Evolutionary conservation across 2,888 invertebrate genomes (phyloP), one percentile per base, ranked within the genome.

Genomic region (Hirtodrosophila alboralis): DNA sequence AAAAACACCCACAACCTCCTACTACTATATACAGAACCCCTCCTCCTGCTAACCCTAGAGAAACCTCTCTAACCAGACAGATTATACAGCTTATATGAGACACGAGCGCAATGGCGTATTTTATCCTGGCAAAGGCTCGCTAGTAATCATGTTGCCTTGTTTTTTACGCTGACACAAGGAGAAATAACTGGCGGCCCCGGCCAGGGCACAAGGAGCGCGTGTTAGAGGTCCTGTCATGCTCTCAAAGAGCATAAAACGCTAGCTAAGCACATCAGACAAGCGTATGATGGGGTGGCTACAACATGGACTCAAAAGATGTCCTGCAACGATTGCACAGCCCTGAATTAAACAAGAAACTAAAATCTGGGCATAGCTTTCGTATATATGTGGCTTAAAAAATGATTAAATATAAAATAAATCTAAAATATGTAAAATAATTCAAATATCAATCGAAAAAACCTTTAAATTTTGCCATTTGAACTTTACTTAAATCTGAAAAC

Each of bases 161-260:
- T 43, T 64, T 76, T 81, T 48, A 59, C n/a, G 79, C 83, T 83
- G 83, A 79, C 83, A 79, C 65, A 79, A 58, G 74, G 27, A 61
- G 48, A 67, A 76, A 69, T 36, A 26, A 18, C 18, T 36, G 41
- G 41, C 58, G 28, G 43, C 44, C 16, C 16, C 38, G 23, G 13
- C n/a, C 13, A n/a, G 23, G 13, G 8, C 13, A n/a, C 27, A 26
- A 36, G n/a, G 18, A 47, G 49, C 9, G 36, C 36, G 31, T 13
- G 23, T 30, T 37, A 36, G n/a, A n/a, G 36, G 44, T 27, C 30
- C 60, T 65, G 45, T 44, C 48, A 37, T 13, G 53, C 60, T 56
- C 66, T 60, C 69, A 57, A 70, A 66, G 53, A 58, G 60, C 59
- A 57, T 37, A 68, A 77, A 65, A 68, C 53, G 79, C 67, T 36